Evolutionary conservation across 2,888 invertebrate species (phyloP), one percentile per base, ranked within the genome.

Genomic region (Alsophila aescularia): DNA sequence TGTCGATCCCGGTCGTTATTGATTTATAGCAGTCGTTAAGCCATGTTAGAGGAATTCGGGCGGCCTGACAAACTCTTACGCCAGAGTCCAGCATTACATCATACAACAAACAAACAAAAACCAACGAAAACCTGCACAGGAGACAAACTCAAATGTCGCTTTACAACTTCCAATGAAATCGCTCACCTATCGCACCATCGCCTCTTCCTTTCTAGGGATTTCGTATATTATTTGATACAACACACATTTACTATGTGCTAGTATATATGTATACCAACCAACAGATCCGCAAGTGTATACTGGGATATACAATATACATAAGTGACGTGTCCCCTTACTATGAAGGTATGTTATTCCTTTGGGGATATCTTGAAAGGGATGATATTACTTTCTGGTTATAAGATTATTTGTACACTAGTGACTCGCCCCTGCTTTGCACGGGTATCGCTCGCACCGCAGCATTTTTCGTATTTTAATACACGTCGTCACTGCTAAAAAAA

Each of bases 181-280:
- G 50, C 55, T 45, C 14, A 5, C 21, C 13, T n/a, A 8, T 31
- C 41, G 8, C 8, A 34, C n/a, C 9, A 29, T 34, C 0, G 0
- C 10, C 21, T n/a, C 12, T 16, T 14, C 44, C 29, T 12, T 21
- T 32, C 35, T 24, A 44, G 27, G 50, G 47, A 56, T 51, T 51
- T 15, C 50, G 36, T 47, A 37, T 43, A 55, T 45, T 41, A 55
- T 55, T 45, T 50, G 50, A 44, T 50, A 55, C 50, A 50, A 40
- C 47, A 35, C 52, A 42, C 43, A 43, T 37, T n/a, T 45, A 27
- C 27, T n/a, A 29, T 24, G 32, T 21, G 27, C 7, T 21, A 32
- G 8, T 40, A 29, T 32, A 27, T 42, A 37, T 21, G 31, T 10
- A 50, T 35, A 41, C 15, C 12, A 18, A 13, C 9, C n/a, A n/a